Conservation (phyloP, 2,888 invertebrate genomes). For the Taphrorychus bicolor region DNA sequence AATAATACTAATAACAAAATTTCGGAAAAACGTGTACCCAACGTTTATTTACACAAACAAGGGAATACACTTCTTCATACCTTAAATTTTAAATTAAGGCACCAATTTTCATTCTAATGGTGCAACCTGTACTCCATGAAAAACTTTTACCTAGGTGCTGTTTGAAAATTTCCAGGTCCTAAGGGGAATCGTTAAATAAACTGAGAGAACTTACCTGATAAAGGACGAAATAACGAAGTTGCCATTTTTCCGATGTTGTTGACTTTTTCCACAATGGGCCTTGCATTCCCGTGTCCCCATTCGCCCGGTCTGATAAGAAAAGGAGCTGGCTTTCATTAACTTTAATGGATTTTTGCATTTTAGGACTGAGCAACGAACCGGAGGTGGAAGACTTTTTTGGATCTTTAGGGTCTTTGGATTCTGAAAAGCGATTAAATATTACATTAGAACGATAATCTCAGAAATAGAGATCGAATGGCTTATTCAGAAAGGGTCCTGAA, state of each 20-base stretch:
- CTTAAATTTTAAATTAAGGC: no score
- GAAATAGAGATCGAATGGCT: no score
- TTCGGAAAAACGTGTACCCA: no score
- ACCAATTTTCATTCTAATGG: no score
- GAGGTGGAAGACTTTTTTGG: slow-evolving; percentile 27
- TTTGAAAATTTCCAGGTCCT: not conserved
- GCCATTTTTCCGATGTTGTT: slow-evolving; percentile 89
- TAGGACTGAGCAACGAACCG: slow-evolving; percentile 65
- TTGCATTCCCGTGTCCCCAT: slow-evolving; percentile 81
- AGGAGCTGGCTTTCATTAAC: slow-evolving; percentile 86
- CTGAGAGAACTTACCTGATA: slow-evolving; percentile 70
- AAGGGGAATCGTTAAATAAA: not conserved
- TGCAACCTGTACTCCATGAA: no score
- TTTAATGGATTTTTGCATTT: slow-evolving; percentile 85
- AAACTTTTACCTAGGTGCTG: no score
- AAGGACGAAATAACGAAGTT: slow-evolving; percentile 80
- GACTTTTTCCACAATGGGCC: slow-evolving; percentile 87
- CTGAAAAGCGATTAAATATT: slow-evolving; percentile 6
- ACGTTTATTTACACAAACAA: no score
- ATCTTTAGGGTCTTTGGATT: slow-evolving; percentile 23
- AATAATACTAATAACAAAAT: no score
- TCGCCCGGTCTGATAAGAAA: slow-evolving; percentile 85
- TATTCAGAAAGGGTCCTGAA: no score
- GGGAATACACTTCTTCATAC: no score
- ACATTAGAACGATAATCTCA: no score